Evolutionary conservation across 2,797 vertebrate genomes (phyloP), one percentile per base, ranked within the genome.

Genomic region (Heterohyrax brucei): DNA sequence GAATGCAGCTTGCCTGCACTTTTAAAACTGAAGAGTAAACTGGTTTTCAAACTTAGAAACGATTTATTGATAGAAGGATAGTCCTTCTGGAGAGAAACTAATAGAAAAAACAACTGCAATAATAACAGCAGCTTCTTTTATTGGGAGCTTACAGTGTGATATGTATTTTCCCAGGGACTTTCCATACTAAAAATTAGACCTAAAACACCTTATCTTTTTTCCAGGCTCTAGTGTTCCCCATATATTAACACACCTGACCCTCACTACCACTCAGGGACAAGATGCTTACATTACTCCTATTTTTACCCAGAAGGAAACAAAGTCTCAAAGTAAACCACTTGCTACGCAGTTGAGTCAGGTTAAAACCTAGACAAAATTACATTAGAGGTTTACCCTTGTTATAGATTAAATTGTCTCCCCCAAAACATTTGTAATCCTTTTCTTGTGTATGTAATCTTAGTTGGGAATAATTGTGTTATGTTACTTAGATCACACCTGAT

Each of bases 231-330:
- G 64, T 56, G 3, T 30, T 88, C 80, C 92, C 85, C 46, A 95
- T 44, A 61, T 30, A 87, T 90, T 92, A 91, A 83, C 79, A 81
- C 53, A 83, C 84, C 94, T 91, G 89, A 93, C 96, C 39, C 68
- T 56, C 72, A 64, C 86, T 81, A 30, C 3, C 19, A 61, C 48
- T 89, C 33, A 93, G 87, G n/a, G 80, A 5, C 56, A 93, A 92
- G 64, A 76, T 70, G 68, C 77, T 94, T 87, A 61, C 3, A 80
- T 30, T 92, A 70, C 66, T 80, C 64, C 26, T 56, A 82, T 91
- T 88, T 88, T 64, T 81, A 89, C 77, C 16, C 88, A 89, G 24
- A 68, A 84, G 68, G 26, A 70, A 93, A 91, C 33, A 82, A 88
- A 95, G 82, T 75, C 53, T 86, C 89, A 79, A 88, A 87, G 73